Percentiles rank a stretch among this genome's conserved stretches.
Evolutionary conservation across 2,113 vertebrate genomes (phyloP).

Genomic region (Megaceryle torquata): DNA sequence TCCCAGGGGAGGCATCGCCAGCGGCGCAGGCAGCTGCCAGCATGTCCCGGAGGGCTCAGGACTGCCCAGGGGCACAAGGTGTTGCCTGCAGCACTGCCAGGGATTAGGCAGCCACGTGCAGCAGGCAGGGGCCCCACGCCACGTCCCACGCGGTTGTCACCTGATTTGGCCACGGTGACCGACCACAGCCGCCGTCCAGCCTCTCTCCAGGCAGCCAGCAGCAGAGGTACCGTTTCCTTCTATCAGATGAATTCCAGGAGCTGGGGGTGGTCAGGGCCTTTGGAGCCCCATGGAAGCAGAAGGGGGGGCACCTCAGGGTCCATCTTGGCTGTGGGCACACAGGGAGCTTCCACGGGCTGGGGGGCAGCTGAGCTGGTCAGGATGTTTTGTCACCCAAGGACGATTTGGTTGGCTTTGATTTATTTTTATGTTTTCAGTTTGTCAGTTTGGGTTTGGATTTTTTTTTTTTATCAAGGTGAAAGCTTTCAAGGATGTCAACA

Average conservation of each 20-base stretch:
- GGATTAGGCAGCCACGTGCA: background rate
- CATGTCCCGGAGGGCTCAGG: rapidly evolving
- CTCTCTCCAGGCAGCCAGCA: rapidly evolving
- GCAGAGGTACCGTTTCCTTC: background rate
- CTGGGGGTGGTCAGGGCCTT: background rate
- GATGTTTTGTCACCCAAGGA: background rate
- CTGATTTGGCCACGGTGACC: background rate
- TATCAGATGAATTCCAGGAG: rapidly evolving
- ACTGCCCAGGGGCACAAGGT: background rate
- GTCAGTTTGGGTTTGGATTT: background rate
- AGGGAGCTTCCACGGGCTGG: rapidly evolving
- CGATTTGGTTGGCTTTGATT: background rate
- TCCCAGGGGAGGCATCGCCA: rapidly evolving
- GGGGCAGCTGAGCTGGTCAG: background rate
- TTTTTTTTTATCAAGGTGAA: background rate
- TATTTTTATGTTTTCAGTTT: background rate
- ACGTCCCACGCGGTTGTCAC: background rate
- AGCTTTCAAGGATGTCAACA: background rate
- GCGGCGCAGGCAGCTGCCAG: background rate
- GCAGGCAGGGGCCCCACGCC: background rate
- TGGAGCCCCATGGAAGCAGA: rapidly evolving
- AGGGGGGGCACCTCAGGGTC: background rate
- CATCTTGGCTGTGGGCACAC: background rate
- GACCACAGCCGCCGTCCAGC: rapidly evolving
- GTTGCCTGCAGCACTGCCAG: background rate